Base-by-base conservation (phyloP, 2,888 invertebrate genomes). In the Clunio marinus region DNA sequence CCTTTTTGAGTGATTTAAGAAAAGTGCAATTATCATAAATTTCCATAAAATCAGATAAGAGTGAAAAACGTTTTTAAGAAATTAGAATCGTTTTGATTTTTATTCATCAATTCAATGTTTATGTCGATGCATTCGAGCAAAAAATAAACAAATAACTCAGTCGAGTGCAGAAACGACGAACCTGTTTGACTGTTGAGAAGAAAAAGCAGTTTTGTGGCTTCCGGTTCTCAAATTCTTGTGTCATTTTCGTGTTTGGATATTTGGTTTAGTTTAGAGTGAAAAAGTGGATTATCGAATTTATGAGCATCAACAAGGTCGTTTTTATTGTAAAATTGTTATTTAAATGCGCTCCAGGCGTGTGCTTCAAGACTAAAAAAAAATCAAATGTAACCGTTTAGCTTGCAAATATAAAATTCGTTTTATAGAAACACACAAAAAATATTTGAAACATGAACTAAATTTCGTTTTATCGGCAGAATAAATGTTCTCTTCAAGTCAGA, bases 11-110 rank as follows among this genome's bases (percentile, higher is more conserved):
- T 63, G 62, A 63, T 63, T 45, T 37, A 35, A 57, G 22, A 45
- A 3, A 37, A 45, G 24, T 45, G n/a, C 62, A 63, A 63, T 63
- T 45, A 63, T 63, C 62, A 63, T 63, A 63, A 63, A 63, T 63
- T 45, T 63, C 22, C 62, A 41, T 63, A 63, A 32, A 35, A 60
- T 60, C 60, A 60, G 35, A 35, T 20, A 35, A 59, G 59, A n/a
- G 35, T 4, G 32, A 27, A 59, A 59, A 51, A 4, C 17, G n/a
- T 51, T 51, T 51, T 51, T 17, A 22, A 22, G 22, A 51, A 51
- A 51, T 51, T 51, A 51, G 51, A 51, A 51, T 20, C 51, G 51
- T 22, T 51, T 51, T n/a, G n/a, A n/a, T n/a, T 7, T 51, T 22
- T 51, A 5, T 22, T 17, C 5, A 22, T 32, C 22, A 22, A 17